Base-by-base conservation (phyloP, 2,797 vertebrate species). In the Pachyuromys duprasi region DNA sequence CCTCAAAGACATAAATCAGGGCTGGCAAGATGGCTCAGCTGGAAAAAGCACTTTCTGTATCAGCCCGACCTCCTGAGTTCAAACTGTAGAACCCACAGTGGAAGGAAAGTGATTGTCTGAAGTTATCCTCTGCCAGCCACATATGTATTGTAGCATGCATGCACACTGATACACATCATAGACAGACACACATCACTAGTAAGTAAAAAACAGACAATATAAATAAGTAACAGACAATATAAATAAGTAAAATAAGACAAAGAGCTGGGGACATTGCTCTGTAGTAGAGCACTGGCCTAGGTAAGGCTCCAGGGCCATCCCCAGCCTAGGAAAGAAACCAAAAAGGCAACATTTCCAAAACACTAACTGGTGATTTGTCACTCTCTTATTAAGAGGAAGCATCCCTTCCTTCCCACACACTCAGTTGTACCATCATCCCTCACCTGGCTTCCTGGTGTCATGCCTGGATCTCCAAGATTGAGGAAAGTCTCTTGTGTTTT, bases 401-500 rank as follows among this genome's bases (percentile, higher is more conserved):
- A 89, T 78, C 39, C 67, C 24, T 65, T 82, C 45, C 26, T 93
- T 89, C 13, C 76, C 28, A 90, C 13, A 24, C 33, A 42, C 28
- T 72, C 28, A 95, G 39, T 39, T 81, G 33, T 72, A 92, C 63
- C 9, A n/a, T 90, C 75, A 57, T 0, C 95, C 86, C 24, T 26
- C 31, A 82, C 12, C 17, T 49, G 49, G 78, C 89, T 18, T 67
- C 95, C 62, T 96, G 72, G 90, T 93, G 80, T 33, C 45, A 4
- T 84, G 67, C 39, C 55, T 67, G 20, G 62, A 31, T 8, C 74
- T 87, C 74, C 18, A 55, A 42, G 6, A 88, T 87, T 92, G 55
- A 63, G 93, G 79, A 93, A 90, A 55, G 79, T 49, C 70, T 92
- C 57, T 69, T 96, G 62, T 96, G 84, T 86, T 97, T 97, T 8